Evolutionary conservation across 2,113 vertebrate species (phyloP).

Genomic region (Stigmatopora argus): DNA sequence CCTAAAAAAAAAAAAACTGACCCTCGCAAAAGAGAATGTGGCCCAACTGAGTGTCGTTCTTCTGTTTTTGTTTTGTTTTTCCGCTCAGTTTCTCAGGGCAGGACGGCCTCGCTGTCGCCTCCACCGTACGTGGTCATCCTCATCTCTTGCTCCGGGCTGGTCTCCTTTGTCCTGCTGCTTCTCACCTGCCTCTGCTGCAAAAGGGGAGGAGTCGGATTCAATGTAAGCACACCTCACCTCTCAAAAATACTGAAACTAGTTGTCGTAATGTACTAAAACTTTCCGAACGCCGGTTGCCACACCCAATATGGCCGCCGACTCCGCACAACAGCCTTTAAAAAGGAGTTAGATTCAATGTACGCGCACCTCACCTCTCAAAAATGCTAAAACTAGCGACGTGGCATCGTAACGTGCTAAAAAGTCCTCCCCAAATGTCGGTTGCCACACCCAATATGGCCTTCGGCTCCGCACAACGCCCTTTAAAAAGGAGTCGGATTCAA

Average conservation of each 20-base stretch:
- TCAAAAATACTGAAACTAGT: neutral
- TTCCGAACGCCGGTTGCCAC: no score
- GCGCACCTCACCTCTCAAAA: conserved; percentile 57
- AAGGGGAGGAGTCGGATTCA: conserved; percentile 84
- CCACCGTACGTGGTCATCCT: conserved; percentile 88
- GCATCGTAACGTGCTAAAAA: no score
- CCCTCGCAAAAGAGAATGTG: neutral
- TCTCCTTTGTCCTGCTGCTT: conserved; percentile 87
- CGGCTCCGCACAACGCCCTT: no score
- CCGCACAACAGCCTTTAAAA: no score
- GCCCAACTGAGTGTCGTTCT: conserved; percentile 11
- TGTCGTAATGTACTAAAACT: no score
- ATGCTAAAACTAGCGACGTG: no score
- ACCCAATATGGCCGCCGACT: no score
- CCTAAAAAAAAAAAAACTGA: neutral
- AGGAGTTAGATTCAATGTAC: conserved; percentile 89
- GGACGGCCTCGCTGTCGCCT: conserved; percentile 76
- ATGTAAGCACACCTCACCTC: conserved; percentile 77
- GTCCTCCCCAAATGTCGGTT: no score
- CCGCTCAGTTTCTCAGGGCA: conserved; percentile 68
- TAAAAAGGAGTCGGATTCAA: no score
- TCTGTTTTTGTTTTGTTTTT: conserved; percentile 21
- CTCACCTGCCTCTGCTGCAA: conserved; percentile 92
- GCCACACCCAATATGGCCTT: no score
- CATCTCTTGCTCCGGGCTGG: conserved; percentile 86